These are phyloP conservation scores for Aramus guarauna DNA, from an alignment of 2,113 vertebrate genomes.

Conservation along the genomic window DNA sequence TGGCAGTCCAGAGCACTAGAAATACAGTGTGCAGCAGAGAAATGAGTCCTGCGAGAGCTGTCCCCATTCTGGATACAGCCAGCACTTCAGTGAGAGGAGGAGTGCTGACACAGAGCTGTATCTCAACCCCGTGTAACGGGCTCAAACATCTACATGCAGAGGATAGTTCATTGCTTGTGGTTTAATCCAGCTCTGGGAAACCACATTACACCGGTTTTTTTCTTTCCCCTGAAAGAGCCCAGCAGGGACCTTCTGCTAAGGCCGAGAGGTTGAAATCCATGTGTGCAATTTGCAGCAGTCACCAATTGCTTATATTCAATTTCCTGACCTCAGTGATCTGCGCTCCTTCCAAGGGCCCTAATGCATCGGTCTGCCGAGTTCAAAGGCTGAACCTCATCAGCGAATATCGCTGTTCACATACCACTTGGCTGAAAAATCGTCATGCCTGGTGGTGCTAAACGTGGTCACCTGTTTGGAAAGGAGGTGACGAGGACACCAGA, in stretches of 20 bases:
- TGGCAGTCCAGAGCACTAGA: neutral
- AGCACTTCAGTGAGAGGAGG: neutral
- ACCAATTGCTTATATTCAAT: neutral
- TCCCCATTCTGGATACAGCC: neutral
- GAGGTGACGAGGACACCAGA: rapidly evolving
- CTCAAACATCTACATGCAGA: neutral
- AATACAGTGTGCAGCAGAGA: neutral
- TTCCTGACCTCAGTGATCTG: neutral
- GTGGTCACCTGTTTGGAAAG: neutral
- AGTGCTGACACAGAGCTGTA: neutral
- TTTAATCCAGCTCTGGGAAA: neutral
- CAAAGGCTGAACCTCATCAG: neutral
- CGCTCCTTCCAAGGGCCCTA: neutral
- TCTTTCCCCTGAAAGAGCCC: neutral
- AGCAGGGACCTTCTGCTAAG: neutral
- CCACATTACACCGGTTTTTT: neutral
- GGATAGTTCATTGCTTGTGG: neutral
- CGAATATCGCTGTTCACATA: neutral
- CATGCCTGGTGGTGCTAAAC: neutral
- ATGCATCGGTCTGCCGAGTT: neutral
- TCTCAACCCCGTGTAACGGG: neutral
- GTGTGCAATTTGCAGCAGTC: neutral
- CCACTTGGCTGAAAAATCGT: neutral
- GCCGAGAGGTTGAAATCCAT: neutral
- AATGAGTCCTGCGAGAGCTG: constrained; percentile 8